Evolutionary conservation across 2,113 vertebrate species (phyloP), one percentile per base, ranked within the genome.

Genomic region (Syngnathus floridae): DNA sequence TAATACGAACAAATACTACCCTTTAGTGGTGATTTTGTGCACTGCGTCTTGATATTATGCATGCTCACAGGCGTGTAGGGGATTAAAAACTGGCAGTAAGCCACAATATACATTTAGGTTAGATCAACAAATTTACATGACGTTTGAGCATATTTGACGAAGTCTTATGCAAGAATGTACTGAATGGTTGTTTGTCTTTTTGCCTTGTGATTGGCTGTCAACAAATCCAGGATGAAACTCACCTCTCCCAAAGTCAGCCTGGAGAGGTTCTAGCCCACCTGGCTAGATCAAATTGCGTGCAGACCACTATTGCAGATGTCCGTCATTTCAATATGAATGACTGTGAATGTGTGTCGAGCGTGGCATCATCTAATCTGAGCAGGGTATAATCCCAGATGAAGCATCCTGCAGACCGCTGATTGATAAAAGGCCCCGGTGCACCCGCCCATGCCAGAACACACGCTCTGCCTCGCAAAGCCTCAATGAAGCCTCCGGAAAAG

Each of bases 381-480:
- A 41, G 59, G 13, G 55, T 68, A 64, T 82, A 79, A 83, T 81
- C 74, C 74, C 73, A 58, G 74, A 79, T 83, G 74, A 80, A 77
- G 45, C 71, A 54, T 77, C 69, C 62, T 70, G 60, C 46, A 69
- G 81, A 49, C 60, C 36, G 66, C 74, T 80, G 82, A 86, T 85
- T 87, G 86, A 87, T 80, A 83, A 82, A 86, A 86, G 31, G 69
- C 66, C 77, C 63, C 63, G 56, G 66, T 55, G 31, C 64, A 45
- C 72, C 68, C 64, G 62, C 46, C 72, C 84, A 85, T 37, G 81
- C 45, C 46, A 13, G 13, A 66, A 62, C 11, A 62, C 19, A 7
- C 35, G 66, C 40, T 62, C 41, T 68, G 41, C 59, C 66, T 78
- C 5, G 14, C 67, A 72, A 79, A 80, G 52, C 76, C 72, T 84